phyloP scores from a whole-genome alignment of 2,888 invertebrate genomes.

The Theodoxus fluviatilis region DNA sequence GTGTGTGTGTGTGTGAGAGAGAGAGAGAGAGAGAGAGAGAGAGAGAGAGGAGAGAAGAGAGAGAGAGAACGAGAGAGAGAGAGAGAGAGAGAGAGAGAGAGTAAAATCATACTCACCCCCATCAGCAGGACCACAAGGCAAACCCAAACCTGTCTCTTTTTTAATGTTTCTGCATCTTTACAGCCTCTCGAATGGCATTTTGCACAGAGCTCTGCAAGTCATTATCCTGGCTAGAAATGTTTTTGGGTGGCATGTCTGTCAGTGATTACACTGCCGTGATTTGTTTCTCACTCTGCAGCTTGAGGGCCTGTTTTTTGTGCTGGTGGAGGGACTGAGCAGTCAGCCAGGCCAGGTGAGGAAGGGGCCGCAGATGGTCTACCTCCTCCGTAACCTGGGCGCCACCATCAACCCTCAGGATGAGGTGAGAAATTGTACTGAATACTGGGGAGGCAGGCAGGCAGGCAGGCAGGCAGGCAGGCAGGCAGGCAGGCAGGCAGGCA shows the following conservation, averaged over 20 bases:
- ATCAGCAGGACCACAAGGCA: constrained; percentile 12
- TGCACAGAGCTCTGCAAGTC: no score
- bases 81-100: constrained; percentile 14
- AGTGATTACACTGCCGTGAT: neutral
- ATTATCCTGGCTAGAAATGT: neutral
- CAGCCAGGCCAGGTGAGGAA: constrained; percentile 25
- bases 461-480: no score
- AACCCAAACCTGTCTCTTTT: constrained; percentile 18
- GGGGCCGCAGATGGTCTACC: constrained; percentile 40
- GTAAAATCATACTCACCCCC: no score
- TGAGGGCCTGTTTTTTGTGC: constrained; percentile 30
- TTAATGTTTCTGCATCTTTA: no score
- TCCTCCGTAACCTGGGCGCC: constrained; percentile 42
- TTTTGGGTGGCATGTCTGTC: neutral
- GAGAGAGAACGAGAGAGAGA: neutral
- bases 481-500: no score
- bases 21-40: neutral
- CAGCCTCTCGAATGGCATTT: no score
- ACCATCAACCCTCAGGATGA: constrained; percentile 42
- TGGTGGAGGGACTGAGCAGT: constrained; percentile 29
- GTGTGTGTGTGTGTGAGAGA: no score
- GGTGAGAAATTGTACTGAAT: constrained; percentile 32
- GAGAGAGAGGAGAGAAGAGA: neutral
- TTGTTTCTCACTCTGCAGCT: constrained; percentile 27
- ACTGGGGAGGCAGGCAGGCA: no score